phyloP scores from a whole-genome alignment of 2,113 vertebrate genomes.

The Carlito syrichta region DNA sequence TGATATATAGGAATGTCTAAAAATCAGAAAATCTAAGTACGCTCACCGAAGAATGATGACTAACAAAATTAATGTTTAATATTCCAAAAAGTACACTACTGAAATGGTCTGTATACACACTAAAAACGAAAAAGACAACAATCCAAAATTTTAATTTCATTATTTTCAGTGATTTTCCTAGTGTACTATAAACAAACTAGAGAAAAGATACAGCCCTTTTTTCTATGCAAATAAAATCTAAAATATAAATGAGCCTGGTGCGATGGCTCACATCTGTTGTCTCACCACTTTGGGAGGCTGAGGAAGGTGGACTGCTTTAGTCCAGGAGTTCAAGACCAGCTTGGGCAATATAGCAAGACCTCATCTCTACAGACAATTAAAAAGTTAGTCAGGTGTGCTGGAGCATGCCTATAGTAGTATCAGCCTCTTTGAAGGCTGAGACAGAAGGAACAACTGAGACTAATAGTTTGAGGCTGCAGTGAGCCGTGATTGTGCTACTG shows the following conservation, averaged over 20 bases:
- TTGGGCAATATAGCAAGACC: no score
- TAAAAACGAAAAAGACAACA: not conserved
- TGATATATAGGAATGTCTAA: not conserved
- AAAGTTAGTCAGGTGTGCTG: no score
- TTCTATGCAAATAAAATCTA: not conserved
- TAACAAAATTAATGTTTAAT: not conserved
- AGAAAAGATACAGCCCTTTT: not conserved
- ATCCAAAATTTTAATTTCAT: slow-evolving; percentile 9
- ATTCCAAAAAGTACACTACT: not conserved
- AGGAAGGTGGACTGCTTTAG: no score
- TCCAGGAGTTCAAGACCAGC: no score
- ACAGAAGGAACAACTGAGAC: no score
- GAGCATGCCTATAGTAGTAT: no score
- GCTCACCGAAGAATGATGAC: not conserved
- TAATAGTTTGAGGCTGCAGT: no score
- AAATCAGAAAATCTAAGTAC: not conserved
- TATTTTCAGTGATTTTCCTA: not conserved
- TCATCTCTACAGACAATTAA: no score
- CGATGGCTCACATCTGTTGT: no score
- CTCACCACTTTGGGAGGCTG: no score
- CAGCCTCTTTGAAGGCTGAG: no score
- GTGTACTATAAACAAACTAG: not conserved
- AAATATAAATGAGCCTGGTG: slow-evolving; percentile 48
- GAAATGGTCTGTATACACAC: not conserved
- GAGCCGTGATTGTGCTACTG: no score